Base-by-base conservation (phyloP, 2,888 invertebrate species). In the Elegia similella region DNA sequence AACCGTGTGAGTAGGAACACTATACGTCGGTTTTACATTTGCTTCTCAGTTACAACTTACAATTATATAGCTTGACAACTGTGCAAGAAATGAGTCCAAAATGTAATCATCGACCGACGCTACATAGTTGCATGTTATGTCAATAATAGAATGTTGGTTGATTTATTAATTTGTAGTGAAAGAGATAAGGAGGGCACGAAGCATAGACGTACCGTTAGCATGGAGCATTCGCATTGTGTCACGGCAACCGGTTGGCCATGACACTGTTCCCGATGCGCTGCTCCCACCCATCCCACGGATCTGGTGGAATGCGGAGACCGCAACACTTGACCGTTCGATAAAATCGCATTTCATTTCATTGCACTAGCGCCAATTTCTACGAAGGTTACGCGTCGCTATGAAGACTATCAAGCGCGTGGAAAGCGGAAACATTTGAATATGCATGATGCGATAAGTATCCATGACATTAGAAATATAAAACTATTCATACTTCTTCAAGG, bases 241-340 rank as follows among this genome's bases (percentile, higher is more conserved):
- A 75, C 75, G 64, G 68, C 72, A 75, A 84, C 85, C 86, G 85
- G 86, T 84, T 78, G 69, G 72, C 88, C 89, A 83, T 89, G 89
- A 88, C 89, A 88, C 82, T 83, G 77, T 87, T 86, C 82, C 80
- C 82, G 78, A 84, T 81, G 78, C 75, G 72, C 70, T 70, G 68
- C 70, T 80, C 78, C 75, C 79, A 78, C 78, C 76, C 76, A 76
- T 76, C 76, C 72, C 73, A 74, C 72, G 66, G 73, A 73, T 69
- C 70, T 66, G 62, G 61, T 76, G 82, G 85, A 88, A 88, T 87
- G 86, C 84, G 82, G 81, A 81, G 83, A 78, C 73, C 69, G 69
- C 74, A 69, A 76, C 75, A 76, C 72, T 73, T 76, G 68, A 74
- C 77, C 73, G 66, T 61, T 65, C 64, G 69, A 69, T 66, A 68